Evolutionary conservation across 2,888 invertebrate species (phyloP).

Genomic region (Schizaphis graminum): DNA sequence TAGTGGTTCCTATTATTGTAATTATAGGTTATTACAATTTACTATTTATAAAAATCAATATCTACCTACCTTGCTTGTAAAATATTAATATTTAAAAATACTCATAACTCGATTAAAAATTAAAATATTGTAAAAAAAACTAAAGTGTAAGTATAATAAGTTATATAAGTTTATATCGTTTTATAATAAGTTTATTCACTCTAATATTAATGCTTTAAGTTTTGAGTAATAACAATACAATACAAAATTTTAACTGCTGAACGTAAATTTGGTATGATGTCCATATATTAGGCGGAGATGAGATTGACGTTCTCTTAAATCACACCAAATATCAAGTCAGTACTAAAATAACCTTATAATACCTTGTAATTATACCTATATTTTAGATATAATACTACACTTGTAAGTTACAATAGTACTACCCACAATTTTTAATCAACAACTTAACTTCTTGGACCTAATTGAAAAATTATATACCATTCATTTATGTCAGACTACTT

Average conservation of each 20-base stretch:
- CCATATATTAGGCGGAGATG: too few relatives aligned
- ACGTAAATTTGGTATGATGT: too few relatives aligned
- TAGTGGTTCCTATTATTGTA: not conserved
- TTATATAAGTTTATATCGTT: not conserved
- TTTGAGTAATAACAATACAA: not conserved
- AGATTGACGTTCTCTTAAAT: too few relatives aligned
- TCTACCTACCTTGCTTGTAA: not conserved
- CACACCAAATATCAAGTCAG: too few relatives aligned
- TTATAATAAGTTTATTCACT: not conserved
- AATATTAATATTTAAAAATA: conserved; percentile 4
- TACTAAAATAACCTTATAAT: too few relatives aligned
- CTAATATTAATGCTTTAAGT: not conserved
- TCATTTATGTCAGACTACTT: too few relatives aligned
- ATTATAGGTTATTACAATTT: conserved; percentile 9
- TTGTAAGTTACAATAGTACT: too few relatives aligned
- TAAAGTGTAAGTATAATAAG: not conserved
- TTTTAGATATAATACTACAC: too few relatives aligned
- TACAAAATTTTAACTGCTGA: not conserved
- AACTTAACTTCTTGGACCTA: too few relatives aligned
- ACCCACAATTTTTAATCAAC: too few relatives aligned
- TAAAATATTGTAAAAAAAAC: not conserved
- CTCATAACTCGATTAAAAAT: not conserved
- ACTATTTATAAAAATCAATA: not conserved
- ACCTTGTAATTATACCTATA: too few relatives aligned
- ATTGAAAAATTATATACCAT: too few relatives aligned